Evolutionary conservation across 2,888 invertebrate genomes (phyloP).

Genomic region (Crematogaster levior): DNA sequence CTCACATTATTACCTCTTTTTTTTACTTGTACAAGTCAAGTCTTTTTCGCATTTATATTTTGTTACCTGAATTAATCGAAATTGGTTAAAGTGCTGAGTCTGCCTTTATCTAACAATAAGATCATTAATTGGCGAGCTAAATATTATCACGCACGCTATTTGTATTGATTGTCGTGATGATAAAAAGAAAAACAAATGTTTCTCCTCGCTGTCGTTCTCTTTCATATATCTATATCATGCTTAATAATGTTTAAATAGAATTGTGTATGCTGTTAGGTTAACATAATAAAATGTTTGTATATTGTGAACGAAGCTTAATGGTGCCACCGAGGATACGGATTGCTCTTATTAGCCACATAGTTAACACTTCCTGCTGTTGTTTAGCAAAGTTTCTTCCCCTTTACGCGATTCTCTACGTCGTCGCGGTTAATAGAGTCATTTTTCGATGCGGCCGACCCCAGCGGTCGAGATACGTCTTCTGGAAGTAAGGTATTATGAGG

Average conservation of each 20-base stretch:
- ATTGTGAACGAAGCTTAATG: slow-evolving; percentile 42
- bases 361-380: slow-evolving; percentile 81
- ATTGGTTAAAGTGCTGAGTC: background rate
- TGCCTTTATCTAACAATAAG: background rate
- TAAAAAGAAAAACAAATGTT: background rate
- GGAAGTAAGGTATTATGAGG: slow-evolving; percentile 73
- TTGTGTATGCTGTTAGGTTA: background rate
- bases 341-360: slow-evolving; percentile 82
- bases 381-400: slow-evolving; percentile 79
- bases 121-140: background rate
- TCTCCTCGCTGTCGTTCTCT: background rate
- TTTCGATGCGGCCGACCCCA: slow-evolving; percentile 78
- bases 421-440: slow-evolving; percentile 84
- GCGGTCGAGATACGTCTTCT: slow-evolving; percentile 77
- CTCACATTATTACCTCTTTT: background rate
- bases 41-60: background rate
- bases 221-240: background rate
- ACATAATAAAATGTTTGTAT: background rate
- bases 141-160: background rate
- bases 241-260: background rate
- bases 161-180: background rate
- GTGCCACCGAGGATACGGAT: slow-evolving; percentile 78
- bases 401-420: slow-evolving; percentile 65
- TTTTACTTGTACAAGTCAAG: background rate
- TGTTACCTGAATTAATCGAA: background rate